These are phyloP conservation scores for Bombus pyrosoma DNA, from an alignment of 1,140 invertebrate species.

Conservation along the genomic window DNA sequence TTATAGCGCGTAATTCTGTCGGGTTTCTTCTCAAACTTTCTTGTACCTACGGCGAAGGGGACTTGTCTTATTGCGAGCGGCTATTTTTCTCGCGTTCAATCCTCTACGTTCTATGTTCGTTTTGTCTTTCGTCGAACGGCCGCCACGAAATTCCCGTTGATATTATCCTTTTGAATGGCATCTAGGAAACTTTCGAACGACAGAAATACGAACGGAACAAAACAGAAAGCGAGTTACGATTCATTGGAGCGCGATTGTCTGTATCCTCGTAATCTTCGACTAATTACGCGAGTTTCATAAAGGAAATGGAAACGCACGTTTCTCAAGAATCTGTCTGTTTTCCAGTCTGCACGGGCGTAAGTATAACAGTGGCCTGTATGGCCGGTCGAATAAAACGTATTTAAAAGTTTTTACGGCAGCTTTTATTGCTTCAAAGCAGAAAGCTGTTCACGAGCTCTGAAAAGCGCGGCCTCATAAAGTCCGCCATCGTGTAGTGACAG, in stretches of 20 bases:
- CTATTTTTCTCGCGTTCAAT: background rate
- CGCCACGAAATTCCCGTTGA: background rate
- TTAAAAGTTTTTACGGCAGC: slow-evolving; percentile 14
- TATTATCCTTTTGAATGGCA: background rate
- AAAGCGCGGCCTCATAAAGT: background rate
- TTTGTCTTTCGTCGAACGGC: background rate
- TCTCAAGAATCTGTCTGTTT: background rate
- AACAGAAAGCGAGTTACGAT: background rate
- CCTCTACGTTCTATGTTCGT: background rate
- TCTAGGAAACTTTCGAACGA: background rate
- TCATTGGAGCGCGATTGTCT: background rate
- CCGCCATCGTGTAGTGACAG: background rate
- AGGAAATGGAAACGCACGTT: background rate
- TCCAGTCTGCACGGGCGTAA: no score
- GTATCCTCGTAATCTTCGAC: background rate
- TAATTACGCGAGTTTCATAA: slow-evolving; percentile 4
- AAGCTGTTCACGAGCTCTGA: background rate
- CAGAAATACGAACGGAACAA: background rate
- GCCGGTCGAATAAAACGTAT: slow-evolving; percentile 21
- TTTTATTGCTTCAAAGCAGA: background rate
- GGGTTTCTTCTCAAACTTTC: background rate
- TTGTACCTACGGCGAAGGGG: background rate
- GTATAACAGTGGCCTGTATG: background rate
- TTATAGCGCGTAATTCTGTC: background rate
- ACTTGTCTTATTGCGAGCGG: background rate